Percentiles rank a stretch among this genome's conserved stretches.
Evolutionary conservation across 2,113 vertebrate genomes (phyloP).

Genomic region (Psilopsiagon aymara): DNA sequence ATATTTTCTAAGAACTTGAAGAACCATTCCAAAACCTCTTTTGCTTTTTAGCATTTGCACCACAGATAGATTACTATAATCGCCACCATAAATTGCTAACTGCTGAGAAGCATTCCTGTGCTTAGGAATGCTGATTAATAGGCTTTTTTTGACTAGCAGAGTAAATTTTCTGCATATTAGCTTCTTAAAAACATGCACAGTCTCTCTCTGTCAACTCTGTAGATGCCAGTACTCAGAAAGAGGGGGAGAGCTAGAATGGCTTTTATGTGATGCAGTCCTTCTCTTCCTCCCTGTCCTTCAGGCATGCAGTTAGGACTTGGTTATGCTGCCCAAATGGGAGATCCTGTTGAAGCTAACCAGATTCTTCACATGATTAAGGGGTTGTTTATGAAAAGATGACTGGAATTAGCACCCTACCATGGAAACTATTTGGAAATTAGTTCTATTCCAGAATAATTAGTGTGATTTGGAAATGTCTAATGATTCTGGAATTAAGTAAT

Average conservation of each 20-base stretch:
- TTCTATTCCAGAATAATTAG: slow-evolving; percentile 45
- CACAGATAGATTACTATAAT: neutral
- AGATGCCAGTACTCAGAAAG: neutral
- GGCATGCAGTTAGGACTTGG: neutral
- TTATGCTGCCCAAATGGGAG: slow-evolving; percentile 2
- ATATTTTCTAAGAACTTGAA: neutral
- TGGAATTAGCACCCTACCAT: slow-evolving; percentile 34
- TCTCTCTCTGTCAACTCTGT: neutral
- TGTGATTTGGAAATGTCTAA: slow-evolving; percentile 40
- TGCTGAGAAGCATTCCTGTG: slow-evolving; percentile 34
- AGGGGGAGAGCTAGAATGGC: neutral
- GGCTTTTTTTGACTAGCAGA: neutral
- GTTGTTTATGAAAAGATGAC: slow-evolving; percentile 39
- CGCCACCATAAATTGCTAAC: neutral
- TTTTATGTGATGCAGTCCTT: slow-evolving; percentile 3
- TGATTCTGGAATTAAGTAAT: slow-evolving; percentile 27
- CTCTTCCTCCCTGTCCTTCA: slow-evolving; percentile 28
- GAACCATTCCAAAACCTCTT: neutral
- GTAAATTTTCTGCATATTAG: slow-evolving; percentile 23
- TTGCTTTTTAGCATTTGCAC: slow-evolving; percentile 14
- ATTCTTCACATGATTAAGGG: slow-evolving; percentile 33
- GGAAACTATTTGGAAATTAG: slow-evolving; percentile 59
- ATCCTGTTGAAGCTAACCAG: slow-evolving; percentile 20
- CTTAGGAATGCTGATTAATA: slow-evolving; percentile 45
- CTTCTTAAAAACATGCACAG: neutral